A percentile compares a stretch with the other conserved stretches of the same genome.
Conservation (phyloP, 2,113 vertebrate genomes). For the Jacana jacana region DNA sequence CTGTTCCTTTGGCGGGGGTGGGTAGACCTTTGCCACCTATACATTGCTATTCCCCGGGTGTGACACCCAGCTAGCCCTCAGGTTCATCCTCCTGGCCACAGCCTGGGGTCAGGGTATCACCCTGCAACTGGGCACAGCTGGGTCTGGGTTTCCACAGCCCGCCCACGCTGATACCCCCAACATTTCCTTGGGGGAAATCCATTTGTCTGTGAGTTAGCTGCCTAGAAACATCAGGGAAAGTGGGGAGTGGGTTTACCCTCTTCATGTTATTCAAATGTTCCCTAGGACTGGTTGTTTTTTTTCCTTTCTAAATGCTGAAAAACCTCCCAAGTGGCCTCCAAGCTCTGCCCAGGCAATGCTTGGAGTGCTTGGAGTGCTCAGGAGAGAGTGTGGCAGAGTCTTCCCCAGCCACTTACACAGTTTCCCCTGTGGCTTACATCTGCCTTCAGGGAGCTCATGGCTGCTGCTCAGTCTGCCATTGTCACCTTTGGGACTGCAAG, state of each 20-base stretch:
- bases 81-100: not conserved
- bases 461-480: not conserved
- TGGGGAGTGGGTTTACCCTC: not conserved
- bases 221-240: not conserved
- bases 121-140: not conserved
- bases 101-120: not conserved
- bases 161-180: not conserved
- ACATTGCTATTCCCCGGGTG: not conserved
- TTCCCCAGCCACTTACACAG: not conserved
- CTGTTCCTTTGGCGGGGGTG: not conserved
- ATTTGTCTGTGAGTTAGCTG: not conserved
- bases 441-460: not conserved
- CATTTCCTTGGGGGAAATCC: not conserved
- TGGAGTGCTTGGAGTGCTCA: accelerated
- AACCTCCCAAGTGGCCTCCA: accelerated
- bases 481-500: accelerated
- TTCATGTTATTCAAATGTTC: not conserved
- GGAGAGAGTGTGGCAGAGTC: not conserved
- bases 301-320: not conserved
- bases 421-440: not conserved
- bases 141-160: not conserved
- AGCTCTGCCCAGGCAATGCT: not conserved
- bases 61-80: not conserved
- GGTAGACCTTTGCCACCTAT: accelerated
- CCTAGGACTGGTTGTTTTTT: not conserved